Evolutionary conservation across 2,113 vertebrate species (phyloP), one percentile per base, ranked within the genome.

Genomic region (Tachysurus vachellii): DNA sequence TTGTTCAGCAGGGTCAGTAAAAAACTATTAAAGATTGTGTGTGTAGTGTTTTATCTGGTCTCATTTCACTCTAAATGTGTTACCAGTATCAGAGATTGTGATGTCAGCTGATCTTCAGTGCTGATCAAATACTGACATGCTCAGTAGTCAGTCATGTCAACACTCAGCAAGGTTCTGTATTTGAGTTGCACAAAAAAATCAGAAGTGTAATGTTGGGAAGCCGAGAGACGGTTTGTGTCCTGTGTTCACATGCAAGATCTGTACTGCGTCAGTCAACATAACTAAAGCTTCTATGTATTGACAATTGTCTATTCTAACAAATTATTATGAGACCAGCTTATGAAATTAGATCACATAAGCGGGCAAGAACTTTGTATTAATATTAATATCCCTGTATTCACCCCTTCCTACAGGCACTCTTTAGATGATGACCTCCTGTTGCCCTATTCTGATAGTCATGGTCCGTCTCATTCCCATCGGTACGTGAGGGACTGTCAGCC

Each of bases 401-500:
- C 50, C 16, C 19, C 17, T 47, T 21, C 84, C 8, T 8, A 75
- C 95, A 97, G 96, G 91, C 83, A 61, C 68, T 93, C 93, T 23
- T 42, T 86, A 73, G 57, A 94, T 4, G 94, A 95, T 73, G 96
- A 96, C 6, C 2, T 93, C 76, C 93, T 98, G 64, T 92, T 88
- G 89, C 97, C 97, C 0, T 98, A 99, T 68, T 12, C 90, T 0
- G 85, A 88, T 0, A 91, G 90, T 75, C 61, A 97, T 10, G 96
- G 97, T 2, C 94, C 96, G 0, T 90, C 88, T 50, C 94, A 93
- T 89, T 91, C 91, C 36, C 93, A 96, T 90, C 89, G 96, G 21
- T 68, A 93, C 0, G 89, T 96, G 85, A 90, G 97, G 56, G 96
- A 96, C 91, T 98, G 97, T 85, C 95, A 96, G 61, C 84, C 91